A percentile compares a stretch with the other conserved stretches of the same genome.
phyloP scores from a whole-genome alignment of 2,888 invertebrate species.

The Lepetodrilus schrolli region DNA sequence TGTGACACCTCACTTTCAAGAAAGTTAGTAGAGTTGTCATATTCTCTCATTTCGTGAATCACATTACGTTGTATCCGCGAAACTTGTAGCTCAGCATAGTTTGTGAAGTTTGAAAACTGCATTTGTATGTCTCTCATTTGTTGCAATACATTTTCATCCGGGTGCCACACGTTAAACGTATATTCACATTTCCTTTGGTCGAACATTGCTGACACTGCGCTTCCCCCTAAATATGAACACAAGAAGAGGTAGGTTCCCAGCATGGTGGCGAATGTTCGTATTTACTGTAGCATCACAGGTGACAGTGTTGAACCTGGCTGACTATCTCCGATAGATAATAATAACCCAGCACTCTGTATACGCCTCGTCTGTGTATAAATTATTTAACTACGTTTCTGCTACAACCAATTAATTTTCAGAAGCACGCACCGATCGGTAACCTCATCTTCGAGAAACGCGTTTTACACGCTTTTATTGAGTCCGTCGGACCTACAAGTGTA shows the following conservation, averaged over 20 bases:
- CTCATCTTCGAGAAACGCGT: neutral
- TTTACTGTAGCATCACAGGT: neutral
- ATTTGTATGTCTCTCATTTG: constrained; percentile 57
- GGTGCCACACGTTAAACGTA: constrained; percentile 70
- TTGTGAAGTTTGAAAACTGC: constrained; percentile 53
- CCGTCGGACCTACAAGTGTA: neutral
- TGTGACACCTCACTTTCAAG: constrained; percentile 49
- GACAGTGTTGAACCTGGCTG: neutral
- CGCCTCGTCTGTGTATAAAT: constrained; percentile 2
- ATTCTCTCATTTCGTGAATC: constrained; percentile 42
- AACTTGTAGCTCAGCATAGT: constrained; percentile 21
- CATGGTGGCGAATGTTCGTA: neutral
- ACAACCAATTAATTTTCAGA: constrained; percentile 16
- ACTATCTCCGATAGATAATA: neutral
- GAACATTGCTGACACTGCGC: neutral
- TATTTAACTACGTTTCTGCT: constrained; percentile 10
- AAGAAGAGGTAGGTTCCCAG: neutral
- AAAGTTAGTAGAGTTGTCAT: constrained; percentile 50
- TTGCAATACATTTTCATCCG: constrained; percentile 62
- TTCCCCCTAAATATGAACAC: neutral
- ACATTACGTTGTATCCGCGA: constrained; percentile 43
- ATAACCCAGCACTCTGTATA: neutral
- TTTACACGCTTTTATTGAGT: constrained; percentile 22
- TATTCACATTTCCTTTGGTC: constrained; percentile 48
- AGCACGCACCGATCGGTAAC: constrained; percentile 13